A percentile compares a stretch with the other conserved stretches of the same genome.
Evolutionary conservation across 1,140 invertebrate genomes (phyloP).

Genomic region (Drosophila willistoni): DNA sequence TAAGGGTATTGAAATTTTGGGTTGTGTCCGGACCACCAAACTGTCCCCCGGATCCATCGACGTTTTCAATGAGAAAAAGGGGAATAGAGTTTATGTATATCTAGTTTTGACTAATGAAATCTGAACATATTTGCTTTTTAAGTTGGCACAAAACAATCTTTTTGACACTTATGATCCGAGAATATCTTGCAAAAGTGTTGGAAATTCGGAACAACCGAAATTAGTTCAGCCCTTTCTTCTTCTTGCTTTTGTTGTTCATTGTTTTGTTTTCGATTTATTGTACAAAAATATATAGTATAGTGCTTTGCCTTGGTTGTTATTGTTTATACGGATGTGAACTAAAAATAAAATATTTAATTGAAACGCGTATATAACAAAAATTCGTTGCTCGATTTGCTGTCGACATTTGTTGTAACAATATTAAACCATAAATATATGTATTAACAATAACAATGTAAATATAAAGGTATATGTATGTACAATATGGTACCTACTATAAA

Average conservation of each 20-base stretch:
- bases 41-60: no score
- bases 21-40: no score
- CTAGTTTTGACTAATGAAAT: background rate
- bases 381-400: slow-evolving; percentile 21
- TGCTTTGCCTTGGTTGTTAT: background rate
- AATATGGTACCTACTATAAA: slow-evolving; percentile 16
- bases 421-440: slow-evolving; percentile 6
- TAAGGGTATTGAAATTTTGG: no score
- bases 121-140: no score
- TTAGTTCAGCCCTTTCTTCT: slow-evolving; percentile 4
- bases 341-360: slow-evolving; percentile 20
- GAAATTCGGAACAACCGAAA: background rate
- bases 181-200: background rate
- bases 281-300: slow-evolving; percentile 9
- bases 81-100: no score
- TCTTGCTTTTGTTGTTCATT: slow-evolving; percentile 31
- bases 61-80: no score
- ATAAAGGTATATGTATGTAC: slow-evolving; percentile 5
- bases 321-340: background rate
- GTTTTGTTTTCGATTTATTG: background rate
- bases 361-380: slow-evolving; percentile 16
- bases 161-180: no score
- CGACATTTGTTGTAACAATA: slow-evolving; percentile 10
- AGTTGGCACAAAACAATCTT: no score
- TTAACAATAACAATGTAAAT: slow-evolving; percentile 24